These are phyloP conservation scores for Hetaerina americana DNA, from an alignment of 1,140 invertebrate genomes.

Conservation along the genomic window DNA sequence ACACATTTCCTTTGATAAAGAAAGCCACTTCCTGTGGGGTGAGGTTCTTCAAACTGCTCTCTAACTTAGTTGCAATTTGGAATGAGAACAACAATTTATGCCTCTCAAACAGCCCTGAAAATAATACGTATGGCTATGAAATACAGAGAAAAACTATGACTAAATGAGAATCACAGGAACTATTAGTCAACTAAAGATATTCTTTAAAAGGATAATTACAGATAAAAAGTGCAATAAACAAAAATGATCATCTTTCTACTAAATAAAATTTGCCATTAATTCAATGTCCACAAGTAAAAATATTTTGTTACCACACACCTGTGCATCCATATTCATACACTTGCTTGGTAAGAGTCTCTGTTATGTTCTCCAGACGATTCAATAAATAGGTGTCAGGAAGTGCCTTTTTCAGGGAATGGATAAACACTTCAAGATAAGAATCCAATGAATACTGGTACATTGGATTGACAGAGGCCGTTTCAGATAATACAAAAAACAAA, in stretches of 20 bases:
- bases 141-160: too few species aligned
- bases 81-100: conserved; percentile 84
- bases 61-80: conserved; percentile 72
- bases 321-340: conserved; percentile 83
- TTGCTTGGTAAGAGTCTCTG: conserved; percentile 67
- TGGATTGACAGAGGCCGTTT: conserved; percentile 69
- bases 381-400: conserved; percentile 55
- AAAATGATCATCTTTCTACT: too few species aligned
- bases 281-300: neutral
- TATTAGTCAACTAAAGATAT: too few species aligned
- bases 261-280: too few species aligned
- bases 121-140: too few species aligned
- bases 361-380: conserved; percentile 65
- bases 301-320: conserved; percentile 31
- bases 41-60: conserved; percentile 48
- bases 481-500: conserved; percentile 75
- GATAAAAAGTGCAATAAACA: too few species aligned
- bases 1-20: conserved; percentile 73
- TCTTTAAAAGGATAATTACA: too few species aligned
- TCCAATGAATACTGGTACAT: conserved; percentile 88
- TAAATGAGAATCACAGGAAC: too few species aligned
- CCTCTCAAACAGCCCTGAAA: conserved; percentile 67
- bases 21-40: conserved; percentile 67
- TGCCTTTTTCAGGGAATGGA: conserved; percentile 61
- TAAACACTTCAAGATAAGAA: conserved; percentile 67